Evolutionary conservation across 53 echinoderm and acorn worm species (phyloP), one percentile per base, ranked within the genome.

Genomic region (Apostichopus leukothele): DNA sequence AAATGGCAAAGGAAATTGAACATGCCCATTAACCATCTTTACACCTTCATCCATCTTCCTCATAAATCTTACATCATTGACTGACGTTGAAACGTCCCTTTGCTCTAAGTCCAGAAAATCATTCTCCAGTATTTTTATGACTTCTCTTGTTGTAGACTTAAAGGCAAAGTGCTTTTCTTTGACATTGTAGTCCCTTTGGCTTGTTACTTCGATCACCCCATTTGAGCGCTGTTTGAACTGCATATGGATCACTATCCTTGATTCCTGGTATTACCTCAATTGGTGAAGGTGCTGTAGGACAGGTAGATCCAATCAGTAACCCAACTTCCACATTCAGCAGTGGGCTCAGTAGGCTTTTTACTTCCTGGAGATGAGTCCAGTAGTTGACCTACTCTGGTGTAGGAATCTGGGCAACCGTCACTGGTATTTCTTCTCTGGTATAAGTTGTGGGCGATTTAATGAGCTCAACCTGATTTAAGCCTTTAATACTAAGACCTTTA

Each of bases 1-100:
- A 4, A 93, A 88, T 16, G 93, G 93, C 6, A 93, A 84, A 9
- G 92, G 88, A 75, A 92, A 90, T 25, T 89, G 86, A 50, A 91
- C 89, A 75, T 88, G 93, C 13, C 90, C 91, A 79, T 91, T 87
- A 51, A 77, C n/a, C 52, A 78, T 90, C 67, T 90, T 67, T 12
- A 94, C 84, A 19, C 90, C 94, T 11, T 88, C 73, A 13, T 90
- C 89, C 73, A 92, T 88, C 63, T 59, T 73, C 9, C 92, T 57
- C 39, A 93, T 75, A 68, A 93, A 93, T 52, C 81, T 66, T 3
- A 27, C 21, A 26, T 93, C 94, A 67, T 83, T 84, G 22, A 84
- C 23, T 26, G 94, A 93, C 63, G 87, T 81, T 26, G 77, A 60
- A 9, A 21, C 83, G 60, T 76, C 71, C 12, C 16, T 53, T 6